Conservation (phyloP, 2,113 vertebrate genomes). For the Scartelaos histophorus region DNA sequence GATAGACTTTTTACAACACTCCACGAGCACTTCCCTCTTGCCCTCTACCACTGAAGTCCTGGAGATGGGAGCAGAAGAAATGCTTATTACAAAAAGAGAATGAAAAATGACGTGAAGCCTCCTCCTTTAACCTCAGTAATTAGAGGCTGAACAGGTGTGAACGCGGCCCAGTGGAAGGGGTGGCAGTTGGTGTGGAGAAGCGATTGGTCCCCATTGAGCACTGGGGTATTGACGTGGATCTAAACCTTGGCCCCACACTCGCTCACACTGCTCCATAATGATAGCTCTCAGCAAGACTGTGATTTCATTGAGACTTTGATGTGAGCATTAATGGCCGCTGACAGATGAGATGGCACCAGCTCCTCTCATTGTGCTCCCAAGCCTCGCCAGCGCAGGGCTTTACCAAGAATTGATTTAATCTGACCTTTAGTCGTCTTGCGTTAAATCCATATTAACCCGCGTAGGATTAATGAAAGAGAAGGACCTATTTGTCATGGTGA, state of each 20-base stretch:
- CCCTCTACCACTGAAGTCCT: background rate
- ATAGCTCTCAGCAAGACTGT: constrained; percentile 62
- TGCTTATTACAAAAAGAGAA: constrained; percentile 36
- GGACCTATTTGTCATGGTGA: constrained; percentile 49
- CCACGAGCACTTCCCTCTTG: background rate
- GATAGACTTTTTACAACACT: constrained; percentile 1
- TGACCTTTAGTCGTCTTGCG: constrained; percentile 62
- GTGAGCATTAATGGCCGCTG: constrained; percentile 70
- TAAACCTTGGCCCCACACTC: constrained; percentile 46
- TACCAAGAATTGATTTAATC: constrained; percentile 69
- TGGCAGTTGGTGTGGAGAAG: constrained; percentile 19
- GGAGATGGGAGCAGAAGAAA: constrained; percentile 34
- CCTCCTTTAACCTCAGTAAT: constrained; percentile 51
- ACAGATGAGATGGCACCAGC: constrained; percentile 60
- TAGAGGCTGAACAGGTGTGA: constrained; percentile 54
- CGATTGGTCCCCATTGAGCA: constrained; percentile 36
- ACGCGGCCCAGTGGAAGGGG: constrained; percentile 36
- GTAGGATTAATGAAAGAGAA: constrained; percentile 60
- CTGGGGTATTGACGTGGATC: constrained; percentile 41
- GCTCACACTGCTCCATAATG: constrained; percentile 65
- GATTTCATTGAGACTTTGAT: constrained; percentile 74
- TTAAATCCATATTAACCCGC: constrained; percentile 63
- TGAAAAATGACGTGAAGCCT: constrained; percentile 34
- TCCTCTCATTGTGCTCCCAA: constrained; percentile 55
- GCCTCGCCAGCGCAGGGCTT: constrained; percentile 33